Conservation (phyloP, 53 echinoderm and acorn worm species). For the Echinometra lucunter region DNA sequence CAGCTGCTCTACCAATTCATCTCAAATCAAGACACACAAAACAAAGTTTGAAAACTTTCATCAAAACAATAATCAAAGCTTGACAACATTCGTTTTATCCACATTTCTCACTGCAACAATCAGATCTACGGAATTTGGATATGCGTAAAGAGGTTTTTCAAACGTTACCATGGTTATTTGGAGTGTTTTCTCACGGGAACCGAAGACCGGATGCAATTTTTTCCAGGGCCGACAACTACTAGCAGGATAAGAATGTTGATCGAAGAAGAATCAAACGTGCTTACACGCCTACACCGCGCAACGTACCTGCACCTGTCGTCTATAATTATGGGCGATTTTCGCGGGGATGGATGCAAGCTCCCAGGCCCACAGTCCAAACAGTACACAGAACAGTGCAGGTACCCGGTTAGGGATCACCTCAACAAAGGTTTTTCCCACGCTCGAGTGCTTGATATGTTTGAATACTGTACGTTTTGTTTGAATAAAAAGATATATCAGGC, state of each 20-base stretch:
- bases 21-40: too few relatives aligned
- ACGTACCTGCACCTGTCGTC: neutral
- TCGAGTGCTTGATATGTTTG: neutral
- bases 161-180: slow-evolving; percentile 52
- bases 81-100: neutral
- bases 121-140: slow-evolving; percentile 23
- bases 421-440: slow-evolving; percentile 35
- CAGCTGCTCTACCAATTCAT: neutral
- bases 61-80: neutral
- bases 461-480: neutral
- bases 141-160: neutral
- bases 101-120: neutral
- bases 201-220: neutral
- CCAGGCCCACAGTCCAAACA: neutral
- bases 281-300: slow-evolving; percentile 22
- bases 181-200: slow-evolving; percentile 19
- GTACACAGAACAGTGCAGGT: neutral
- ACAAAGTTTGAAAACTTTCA: slow-evolving; percentile 8
- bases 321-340: neutral
- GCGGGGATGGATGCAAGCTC: neutral
- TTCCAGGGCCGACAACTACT: neutral
- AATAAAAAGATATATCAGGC: neutral
- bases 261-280: neutral
- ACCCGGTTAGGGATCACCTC: slow-evolving; percentile 38
- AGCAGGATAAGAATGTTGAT: neutral